These are phyloP conservation scores for Corticium candelabrum DNA, from an alignment of 37 sponge, comb jelly and placozoan genomes.

Conservation along the genomic window DNA sequence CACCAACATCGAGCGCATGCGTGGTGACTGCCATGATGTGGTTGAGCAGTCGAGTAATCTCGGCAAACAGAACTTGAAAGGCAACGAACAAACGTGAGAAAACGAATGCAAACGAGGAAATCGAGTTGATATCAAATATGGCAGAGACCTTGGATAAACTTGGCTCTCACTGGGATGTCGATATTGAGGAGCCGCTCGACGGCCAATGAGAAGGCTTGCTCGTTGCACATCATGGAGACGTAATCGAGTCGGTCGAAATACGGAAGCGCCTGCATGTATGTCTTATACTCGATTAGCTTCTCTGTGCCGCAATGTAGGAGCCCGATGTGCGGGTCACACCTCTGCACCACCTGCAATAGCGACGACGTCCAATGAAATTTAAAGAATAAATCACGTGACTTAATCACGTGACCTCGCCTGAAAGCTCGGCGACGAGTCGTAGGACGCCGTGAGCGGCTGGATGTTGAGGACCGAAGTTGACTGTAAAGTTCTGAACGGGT, in stretches of 20 bases:
- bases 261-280: conserved; percentile 90
- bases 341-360: conserved; percentile 57
- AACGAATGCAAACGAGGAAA: neutral
- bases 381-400: no score
- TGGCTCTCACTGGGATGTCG: conserved; percentile 74
- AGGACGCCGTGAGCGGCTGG: conserved; percentile 99
- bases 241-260: conserved; percentile 98
- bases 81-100: neutral
- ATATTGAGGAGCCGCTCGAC: conserved; percentile 84
- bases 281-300: conserved; percentile 98
- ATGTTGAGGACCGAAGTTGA: conserved; percentile 99
- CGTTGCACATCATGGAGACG: conserved; percentile 99
- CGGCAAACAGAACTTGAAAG: conserved; percentile 73
- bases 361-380: no score
- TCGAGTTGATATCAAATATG: neutral
- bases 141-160: conserved; percentile 65
- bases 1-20: conserved; percentile 90
- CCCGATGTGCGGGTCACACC: conserved; percentile 95
- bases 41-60: conserved; percentile 91
- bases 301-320: conserved; percentile 96
- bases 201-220: conserved; percentile 89
- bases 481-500: conserved; percentile 51
- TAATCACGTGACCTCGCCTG: conserved; percentile 94
- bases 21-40: conserved; percentile 89
- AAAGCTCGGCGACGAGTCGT: conserved; percentile 74